phyloP scores from a whole-genome alignment of 35 echinoderm and acorn worm genomes.

The Ophiothrix spiculata region DNA sequence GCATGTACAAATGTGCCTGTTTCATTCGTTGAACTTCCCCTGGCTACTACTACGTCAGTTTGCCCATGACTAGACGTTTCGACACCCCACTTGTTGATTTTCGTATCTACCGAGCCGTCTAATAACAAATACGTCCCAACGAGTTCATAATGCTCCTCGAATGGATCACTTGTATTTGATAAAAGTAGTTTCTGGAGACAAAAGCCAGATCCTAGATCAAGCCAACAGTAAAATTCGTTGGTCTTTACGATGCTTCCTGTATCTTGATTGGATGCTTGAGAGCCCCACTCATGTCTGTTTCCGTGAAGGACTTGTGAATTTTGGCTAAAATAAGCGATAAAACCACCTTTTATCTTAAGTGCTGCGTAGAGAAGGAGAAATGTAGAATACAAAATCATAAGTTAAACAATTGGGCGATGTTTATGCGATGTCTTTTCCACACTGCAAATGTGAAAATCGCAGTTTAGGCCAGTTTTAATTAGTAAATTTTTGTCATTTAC shows the following conservation, averaged over 20 bases:
- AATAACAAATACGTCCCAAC: neutral
- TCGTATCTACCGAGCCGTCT: neutral
- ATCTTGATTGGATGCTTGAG: neutral
- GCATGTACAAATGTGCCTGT: neutral
- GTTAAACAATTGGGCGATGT: too few species aligned
- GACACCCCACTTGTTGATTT: neutral
- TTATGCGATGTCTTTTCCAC: too few species aligned
- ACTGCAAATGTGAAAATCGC: too few species aligned
- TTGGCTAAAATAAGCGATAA: neutral
- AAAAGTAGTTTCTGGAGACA: neutral
- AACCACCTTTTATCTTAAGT: neutral
- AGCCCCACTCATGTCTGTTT: neutral
- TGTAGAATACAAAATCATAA: too few species aligned
- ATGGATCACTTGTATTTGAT: neutral
- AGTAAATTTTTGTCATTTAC: too few species aligned
- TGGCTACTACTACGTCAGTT: too few species aligned
- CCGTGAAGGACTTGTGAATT: neutral
- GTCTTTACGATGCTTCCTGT: neutral
- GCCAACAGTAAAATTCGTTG: neutral
- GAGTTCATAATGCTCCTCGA: neutral
- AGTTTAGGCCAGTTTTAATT: too few species aligned
- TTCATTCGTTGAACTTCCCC: neutral
- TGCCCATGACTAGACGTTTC: neutral
- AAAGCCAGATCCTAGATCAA: neutral
- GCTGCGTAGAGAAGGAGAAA: too few species aligned